Evolutionary conservation across 2,888 invertebrate species (phyloP).

Genomic region (Disparrhopalites patrizii): DNA sequence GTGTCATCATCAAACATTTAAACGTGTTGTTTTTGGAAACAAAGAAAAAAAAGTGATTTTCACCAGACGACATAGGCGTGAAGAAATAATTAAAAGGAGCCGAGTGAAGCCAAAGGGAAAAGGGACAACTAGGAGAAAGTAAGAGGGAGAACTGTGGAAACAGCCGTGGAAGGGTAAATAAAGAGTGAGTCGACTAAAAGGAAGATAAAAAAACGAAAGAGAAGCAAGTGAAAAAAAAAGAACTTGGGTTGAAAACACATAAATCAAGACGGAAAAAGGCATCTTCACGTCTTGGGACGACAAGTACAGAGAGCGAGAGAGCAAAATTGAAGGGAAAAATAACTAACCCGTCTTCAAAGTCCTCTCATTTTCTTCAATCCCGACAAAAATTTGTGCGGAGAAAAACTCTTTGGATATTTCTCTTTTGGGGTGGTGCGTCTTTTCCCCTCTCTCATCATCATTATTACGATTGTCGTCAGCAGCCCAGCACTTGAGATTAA

Average conservation of each 20-base stretch:
- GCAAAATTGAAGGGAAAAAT: not conserved
- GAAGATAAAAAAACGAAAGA: not conserved
- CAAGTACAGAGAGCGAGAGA: not conserved
- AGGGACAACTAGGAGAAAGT: not conserved
- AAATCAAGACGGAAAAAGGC: conserved; percentile 8
- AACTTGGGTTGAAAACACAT: conserved; percentile 8
- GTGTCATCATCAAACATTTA: too few species aligned
- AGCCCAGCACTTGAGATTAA: too few species aligned
- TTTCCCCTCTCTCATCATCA: not conserved
- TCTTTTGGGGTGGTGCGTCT: too few species aligned
- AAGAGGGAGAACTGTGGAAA: not conserved
- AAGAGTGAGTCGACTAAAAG: conserved; percentile 13
- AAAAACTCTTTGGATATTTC: too few species aligned
- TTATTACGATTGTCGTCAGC: not conserved
- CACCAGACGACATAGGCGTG: not conserved
- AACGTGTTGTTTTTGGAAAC: not conserved
- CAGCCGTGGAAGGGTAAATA: not conserved
- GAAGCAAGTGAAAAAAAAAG: too few species aligned
- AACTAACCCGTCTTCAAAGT: conserved; percentile 1
- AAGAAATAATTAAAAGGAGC: not conserved
- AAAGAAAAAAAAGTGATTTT: not conserved
- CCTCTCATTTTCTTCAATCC: too few species aligned
- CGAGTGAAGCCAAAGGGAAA: not conserved
- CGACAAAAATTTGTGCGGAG: too few species aligned
- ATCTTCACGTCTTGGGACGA: conserved; percentile 3